Conservation (phyloP, 37 sponge, comb jelly and placozoan species). For the Bolinopsis microptera region DNA sequence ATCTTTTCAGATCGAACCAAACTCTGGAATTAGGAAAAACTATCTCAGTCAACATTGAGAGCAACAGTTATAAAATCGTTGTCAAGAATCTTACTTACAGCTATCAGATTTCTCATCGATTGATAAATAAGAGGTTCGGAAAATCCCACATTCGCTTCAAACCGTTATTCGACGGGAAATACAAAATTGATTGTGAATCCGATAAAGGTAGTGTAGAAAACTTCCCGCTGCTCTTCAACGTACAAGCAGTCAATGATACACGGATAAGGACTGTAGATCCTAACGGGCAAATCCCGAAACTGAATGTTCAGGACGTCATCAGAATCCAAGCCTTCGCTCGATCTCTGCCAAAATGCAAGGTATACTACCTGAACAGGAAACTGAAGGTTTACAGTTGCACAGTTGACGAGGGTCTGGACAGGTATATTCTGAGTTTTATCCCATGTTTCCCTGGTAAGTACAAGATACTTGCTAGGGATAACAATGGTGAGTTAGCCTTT, state of each 20-base stretch:
- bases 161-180: not conserved
- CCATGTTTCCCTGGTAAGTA: not conserved
- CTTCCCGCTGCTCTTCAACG: not conserved
- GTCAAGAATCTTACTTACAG: slow-evolving; percentile 8
- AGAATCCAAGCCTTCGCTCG: not conserved
- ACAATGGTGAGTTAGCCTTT: not conserved
- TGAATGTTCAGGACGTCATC: not conserved
- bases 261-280: not conserved
- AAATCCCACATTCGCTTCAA: not conserved
- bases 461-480: not conserved
- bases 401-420: slow-evolving; percentile 11
- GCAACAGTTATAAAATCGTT: not conserved
- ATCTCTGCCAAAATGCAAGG: not conserved
- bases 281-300: not conserved
- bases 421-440: not conserved
- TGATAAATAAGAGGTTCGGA: not conserved
- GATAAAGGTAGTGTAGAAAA: not conserved
- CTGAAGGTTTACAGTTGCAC: not conserved
- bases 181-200: not conserved
- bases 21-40: not conserved
- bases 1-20: not conserved
- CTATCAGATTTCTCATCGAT: not conserved
- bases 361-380: not conserved
- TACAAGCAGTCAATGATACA: not conserved
- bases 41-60: not conserved